Percentiles rank a stretch among this genome's conserved stretches.
phyloP scores from a whole-genome alignment of 2,888 invertebrate species.

The Stegana nigrithorax region DNA sequence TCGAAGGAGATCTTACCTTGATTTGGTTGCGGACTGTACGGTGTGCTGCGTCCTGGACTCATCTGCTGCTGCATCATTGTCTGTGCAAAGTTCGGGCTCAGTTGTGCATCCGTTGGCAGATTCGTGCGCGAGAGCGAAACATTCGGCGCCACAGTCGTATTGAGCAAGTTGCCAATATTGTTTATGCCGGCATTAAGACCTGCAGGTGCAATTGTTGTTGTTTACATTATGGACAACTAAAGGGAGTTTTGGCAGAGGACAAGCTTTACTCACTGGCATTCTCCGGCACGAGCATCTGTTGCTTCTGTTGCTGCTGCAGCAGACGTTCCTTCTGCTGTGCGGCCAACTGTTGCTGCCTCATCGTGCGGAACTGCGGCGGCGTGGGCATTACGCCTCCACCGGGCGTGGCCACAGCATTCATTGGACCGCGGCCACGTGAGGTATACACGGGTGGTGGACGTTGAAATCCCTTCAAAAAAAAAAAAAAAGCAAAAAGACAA shows the following conservation, averaged over 20 bases:
- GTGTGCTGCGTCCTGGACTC: constrained; percentile 68
- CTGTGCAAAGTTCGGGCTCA: constrained; percentile 75
- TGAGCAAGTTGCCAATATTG: constrained; percentile 86
- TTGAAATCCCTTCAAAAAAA: constrained; percentile 55
- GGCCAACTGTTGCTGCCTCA: constrained; percentile 55
- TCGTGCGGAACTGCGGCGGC: constrained; percentile 55
- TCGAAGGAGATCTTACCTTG: constrained; percentile 61
- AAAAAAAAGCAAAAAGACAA: constrained; percentile 24
- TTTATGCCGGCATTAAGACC: constrained; percentile 67
- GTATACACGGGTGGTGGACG: constrained; percentile 67
- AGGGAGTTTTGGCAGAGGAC: constrained; percentile 15
- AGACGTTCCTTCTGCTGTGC: constrained; percentile 78
- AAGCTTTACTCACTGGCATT: constrained; percentile 71
- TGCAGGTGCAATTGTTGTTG: constrained; percentile 29
- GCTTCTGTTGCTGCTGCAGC: constrained; percentile 83
- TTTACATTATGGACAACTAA: neutral
- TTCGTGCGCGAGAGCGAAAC: constrained; percentile 84
- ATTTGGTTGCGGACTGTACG: constrained; percentile 67
- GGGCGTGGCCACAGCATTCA: constrained; percentile 61
- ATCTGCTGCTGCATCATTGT: constrained; percentile 68
- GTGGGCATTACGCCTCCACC: constrained; percentile 53
- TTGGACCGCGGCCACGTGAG: constrained; percentile 59
- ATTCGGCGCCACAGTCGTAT: constrained; percentile 85
- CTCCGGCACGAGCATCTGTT: constrained; percentile 84
- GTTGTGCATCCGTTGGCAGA: constrained; percentile 72